Base-by-base conservation (phyloP, 2,888 invertebrate species). In the Heliothis peltigera region DNA sequence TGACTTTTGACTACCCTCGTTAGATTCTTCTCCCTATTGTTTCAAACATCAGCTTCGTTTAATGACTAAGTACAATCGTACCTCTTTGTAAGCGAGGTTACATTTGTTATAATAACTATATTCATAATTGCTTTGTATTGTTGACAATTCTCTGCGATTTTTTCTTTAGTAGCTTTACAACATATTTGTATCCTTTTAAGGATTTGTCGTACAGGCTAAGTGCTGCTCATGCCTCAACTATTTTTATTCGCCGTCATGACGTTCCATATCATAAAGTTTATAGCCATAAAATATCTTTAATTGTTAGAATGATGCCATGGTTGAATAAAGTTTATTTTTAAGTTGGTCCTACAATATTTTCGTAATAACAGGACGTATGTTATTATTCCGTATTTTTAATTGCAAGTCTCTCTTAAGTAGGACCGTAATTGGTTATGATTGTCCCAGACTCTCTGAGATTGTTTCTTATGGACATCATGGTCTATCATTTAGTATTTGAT, bases 101-200 rank as follows among this genome's bases (percentile, higher is more conserved):
- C 35, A 22, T 35, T 43, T 22, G 22, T 15, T 25, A 25, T 25
- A 2, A 35, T 47, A 53, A 10, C 12, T 17, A 8, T 55, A 32
- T 52, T 52, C 22, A 19, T 19, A 44, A 32, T 18, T 22, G 15
- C 15, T 35, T 35, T 4, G 15, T 65, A 32, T 60, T 70, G 25
- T 47, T 46, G 25, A 21, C 47, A 47, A 57, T 49, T 43, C 10
- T 15, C 21, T 8, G n/a, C 4, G 10, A 25, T 54, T 63, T 4
- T 46, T 59, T 59, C 48, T 59, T 48, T 19, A 8, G 47, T 55
- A 39, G n/a, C 46, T 39, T 42, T 35, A 60, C 43, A 8, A 55
- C 51, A 74, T 47, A 25, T 73, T 81, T 77, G 62, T 64, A 39
- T 55, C 59, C 75, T 64, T 74, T 48, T 44, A 74, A 54, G 53